Conservation (phyloP, 2,113 vertebrate genomes). For the Typhlomys cinereus region DNA sequence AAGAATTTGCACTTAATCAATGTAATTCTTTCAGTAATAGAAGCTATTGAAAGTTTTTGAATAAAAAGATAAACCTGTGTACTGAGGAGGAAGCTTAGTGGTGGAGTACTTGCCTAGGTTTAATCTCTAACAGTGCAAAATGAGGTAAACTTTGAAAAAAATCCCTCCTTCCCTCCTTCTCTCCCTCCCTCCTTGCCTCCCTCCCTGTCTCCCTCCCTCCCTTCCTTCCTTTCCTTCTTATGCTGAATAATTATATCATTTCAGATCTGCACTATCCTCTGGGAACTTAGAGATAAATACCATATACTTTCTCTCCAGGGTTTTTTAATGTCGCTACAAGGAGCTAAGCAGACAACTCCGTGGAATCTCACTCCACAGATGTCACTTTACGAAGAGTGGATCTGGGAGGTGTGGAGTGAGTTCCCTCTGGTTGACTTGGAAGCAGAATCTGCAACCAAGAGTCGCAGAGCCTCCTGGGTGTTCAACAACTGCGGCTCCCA, state of each 20-base stretch:
- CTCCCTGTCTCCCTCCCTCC: background rate
- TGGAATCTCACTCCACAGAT: background rate
- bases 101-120: background rate
- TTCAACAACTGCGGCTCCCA: too few species aligned
- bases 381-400: background rate
- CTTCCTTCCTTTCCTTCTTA: background rate
- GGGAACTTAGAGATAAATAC: background rate
- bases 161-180: background rate
- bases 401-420: background rate
- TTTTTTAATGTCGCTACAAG: background rate
- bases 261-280: background rate
- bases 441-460: background rate
- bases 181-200: background rate
- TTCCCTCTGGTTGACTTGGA: background rate
- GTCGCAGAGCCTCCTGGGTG: background rate
- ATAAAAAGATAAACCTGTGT: background rate
- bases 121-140: background rate
- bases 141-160: background rate
- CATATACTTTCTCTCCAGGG: background rate
- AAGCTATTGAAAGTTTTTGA: background rate
- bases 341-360: background rate
- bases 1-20: conserved; percentile 14
- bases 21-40: background rate
- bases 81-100: background rate
- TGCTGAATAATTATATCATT: background rate